Percentiles rank a stretch among this genome's conserved stretches.
Evolutionary conservation across 2,888 invertebrate species (phyloP).

Genomic region (Bombylius major): DNA sequence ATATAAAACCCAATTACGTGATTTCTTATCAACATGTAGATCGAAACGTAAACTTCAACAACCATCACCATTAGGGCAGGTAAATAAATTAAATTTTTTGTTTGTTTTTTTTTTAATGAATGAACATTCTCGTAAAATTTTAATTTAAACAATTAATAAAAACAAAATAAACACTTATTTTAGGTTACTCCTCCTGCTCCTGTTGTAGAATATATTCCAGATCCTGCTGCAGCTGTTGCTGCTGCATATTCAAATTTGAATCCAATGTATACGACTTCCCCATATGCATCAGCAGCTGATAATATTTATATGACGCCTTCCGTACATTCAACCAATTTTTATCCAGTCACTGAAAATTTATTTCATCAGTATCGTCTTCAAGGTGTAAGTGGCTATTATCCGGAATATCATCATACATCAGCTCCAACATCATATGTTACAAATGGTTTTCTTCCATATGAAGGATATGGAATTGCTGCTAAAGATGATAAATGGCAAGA

Average conservation of each 20-base stretch:
- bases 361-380: slow-evolving; percentile 85
- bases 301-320: slow-evolving; percentile 39
- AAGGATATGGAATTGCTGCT: slow-evolving; percentile 42
- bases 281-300: slow-evolving; percentile 54
- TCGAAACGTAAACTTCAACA: slow-evolving; percentile 56
- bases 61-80: slow-evolving; percentile 34
- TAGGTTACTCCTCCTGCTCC: slow-evolving; percentile 31
- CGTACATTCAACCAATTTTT: slow-evolving; percentile 57
- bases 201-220: slow-evolving; percentile 38
- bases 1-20: slow-evolving; percentile 86
- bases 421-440: slow-evolving; percentile 53
- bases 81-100: slow-evolving; percentile 23
- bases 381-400: slow-evolving; percentile 59
- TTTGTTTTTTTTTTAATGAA: neutral
- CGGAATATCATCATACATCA: slow-evolving; percentile 61
- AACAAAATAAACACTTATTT: neutral
- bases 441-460: slow-evolving; percentile 63
- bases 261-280: slow-evolving; percentile 61
- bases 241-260: slow-evolving; percentile 70
- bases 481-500: slow-evolving; percentile 39
- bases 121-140: neutral
- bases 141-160: neutral
- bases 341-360: slow-evolving; percentile 67
- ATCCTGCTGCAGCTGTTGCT: slow-evolving; percentile 48
- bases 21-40: slow-evolving; percentile 85